These are phyloP conservation scores for Alouatta palliata DNA, from an alignment of 2,113 vertebrate species.

Conservation along the genomic window DNA sequence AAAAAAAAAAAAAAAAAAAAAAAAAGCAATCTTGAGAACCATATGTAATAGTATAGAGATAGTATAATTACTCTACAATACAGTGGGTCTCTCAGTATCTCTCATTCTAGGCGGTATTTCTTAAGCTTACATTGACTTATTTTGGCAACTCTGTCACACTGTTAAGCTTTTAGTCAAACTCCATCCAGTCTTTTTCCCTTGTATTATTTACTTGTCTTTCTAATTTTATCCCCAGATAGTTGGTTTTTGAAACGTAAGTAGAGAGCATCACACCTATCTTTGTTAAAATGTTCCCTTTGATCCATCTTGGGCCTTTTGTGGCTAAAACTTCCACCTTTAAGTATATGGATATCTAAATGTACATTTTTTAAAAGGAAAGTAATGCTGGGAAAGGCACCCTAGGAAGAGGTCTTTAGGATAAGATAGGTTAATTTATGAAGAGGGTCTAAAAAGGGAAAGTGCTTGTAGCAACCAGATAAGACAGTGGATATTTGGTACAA, in stretches of 20 bases:
- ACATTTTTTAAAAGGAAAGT: neutral
- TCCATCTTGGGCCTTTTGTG: neutral
- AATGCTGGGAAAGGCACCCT: neutral
- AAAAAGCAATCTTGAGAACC: neutral
- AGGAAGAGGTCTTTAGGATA: neutral
- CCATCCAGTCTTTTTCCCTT: neutral
- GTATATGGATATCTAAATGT: neutral
- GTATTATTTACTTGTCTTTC: neutral
- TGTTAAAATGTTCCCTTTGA: constrained; percentile 11
- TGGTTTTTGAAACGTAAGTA: constrained; percentile 21
- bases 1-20: no score
- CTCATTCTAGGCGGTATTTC: neutral
- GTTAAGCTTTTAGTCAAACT: neutral
- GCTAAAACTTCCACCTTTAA: neutral
- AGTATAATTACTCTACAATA: neutral
- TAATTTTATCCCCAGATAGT: neutral
- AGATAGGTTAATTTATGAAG: neutral
- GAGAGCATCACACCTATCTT: neutral
- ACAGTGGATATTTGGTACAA: neutral
- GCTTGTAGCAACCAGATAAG: neutral
- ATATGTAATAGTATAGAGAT: neutral
- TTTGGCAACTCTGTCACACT: neutral
- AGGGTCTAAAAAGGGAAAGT: neutral
- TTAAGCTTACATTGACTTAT: neutral
- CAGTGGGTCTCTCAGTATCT: neutral